Evolutionary conservation across 2,113 vertebrate species (phyloP).

Genomic region (Salvelinus alpinus): DNA sequence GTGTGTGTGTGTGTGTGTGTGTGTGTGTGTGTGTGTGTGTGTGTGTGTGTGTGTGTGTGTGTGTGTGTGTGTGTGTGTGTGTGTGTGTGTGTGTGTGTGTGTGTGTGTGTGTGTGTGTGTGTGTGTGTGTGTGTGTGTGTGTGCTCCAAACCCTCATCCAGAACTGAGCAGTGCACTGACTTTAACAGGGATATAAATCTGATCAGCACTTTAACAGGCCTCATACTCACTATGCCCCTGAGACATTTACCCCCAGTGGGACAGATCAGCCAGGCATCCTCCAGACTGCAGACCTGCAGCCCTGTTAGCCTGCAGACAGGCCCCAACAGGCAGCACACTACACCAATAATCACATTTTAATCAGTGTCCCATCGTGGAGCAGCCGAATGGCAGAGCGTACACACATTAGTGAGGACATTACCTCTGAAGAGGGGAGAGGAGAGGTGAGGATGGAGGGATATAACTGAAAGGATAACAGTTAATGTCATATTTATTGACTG

Average conservation of each 20-base stretch:
- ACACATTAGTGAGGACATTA: background rate
- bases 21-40: slow-evolving; percentile 4
- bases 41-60: slow-evolving; percentile 2
- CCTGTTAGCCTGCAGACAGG: slow-evolving; percentile 1
- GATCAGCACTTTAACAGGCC: slow-evolving; percentile 39
- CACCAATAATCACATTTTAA: slow-evolving; percentile 33
- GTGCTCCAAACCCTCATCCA: slow-evolving; percentile 19
- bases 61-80: slow-evolving; percentile 5
- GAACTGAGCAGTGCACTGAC: slow-evolving; percentile 32
- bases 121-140: slow-evolving; percentile 16
- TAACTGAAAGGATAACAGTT: slow-evolving; percentile 12
- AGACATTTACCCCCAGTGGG: slow-evolving; percentile 19
- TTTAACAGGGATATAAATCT: slow-evolving; percentile 55
- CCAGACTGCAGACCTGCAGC: slow-evolving; percentile 4
- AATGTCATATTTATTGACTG: slow-evolving; percentile 21
- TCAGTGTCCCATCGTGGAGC: slow-evolving; percentile 16
- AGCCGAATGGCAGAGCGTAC: background rate
- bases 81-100: slow-evolving; percentile 4
- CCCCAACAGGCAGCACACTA: slow-evolving; percentile 12
- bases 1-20: slow-evolving; percentile 2
- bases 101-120: background rate
- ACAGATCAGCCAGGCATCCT: background rate
- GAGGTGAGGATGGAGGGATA: background rate
- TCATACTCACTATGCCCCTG: slow-evolving; percentile 2
- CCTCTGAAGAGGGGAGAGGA: background rate